These are phyloP conservation scores for Babyrousa celebensis DNA, from an alignment of 2,797 vertebrate species.

Conservation along the genomic window DNA sequence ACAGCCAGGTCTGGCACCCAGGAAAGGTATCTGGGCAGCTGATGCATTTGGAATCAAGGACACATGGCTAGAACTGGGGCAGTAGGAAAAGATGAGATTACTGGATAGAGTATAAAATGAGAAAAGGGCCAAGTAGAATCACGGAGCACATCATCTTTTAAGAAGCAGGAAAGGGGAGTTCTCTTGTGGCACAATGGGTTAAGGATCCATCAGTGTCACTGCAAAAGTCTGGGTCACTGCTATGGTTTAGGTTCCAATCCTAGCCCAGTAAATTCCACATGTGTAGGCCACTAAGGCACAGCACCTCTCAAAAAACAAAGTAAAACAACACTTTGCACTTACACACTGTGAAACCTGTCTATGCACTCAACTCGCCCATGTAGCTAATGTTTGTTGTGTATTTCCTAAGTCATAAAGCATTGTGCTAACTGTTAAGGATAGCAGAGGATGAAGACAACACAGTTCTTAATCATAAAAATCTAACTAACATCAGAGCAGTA, in stretches of 20 bases:
- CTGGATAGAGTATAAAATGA: conserved; percentile 21
- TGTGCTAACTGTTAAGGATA: neutral
- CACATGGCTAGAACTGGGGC: neutral
- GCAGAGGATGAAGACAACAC: conserved; percentile 23
- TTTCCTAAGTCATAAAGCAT: conserved; percentile 42
- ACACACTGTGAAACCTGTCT: conserved; percentile 7
- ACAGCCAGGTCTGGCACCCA: neutral
- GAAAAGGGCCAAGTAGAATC: conserved; percentile 19
- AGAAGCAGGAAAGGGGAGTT: conserved; percentile 28
- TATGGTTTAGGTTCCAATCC: too few species aligned
- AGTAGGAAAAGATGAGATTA: conserved; percentile 18
- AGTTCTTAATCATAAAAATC: conserved; percentile 45
- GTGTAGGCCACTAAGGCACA: neutral
- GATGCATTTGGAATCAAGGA: conserved; percentile 20
- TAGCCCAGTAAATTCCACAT: too few species aligned
- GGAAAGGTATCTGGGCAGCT: neutral
- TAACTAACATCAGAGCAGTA: neutral
- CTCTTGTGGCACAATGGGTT: too few species aligned
- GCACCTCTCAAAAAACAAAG: conserved; percentile 29
- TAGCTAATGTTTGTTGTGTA: conserved; percentile 2
- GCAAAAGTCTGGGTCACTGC: too few species aligned
- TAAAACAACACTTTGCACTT: conserved; percentile 4
- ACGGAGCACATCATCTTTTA: neutral
- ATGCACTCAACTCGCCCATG: neutral
- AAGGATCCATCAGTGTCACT: too few species aligned